Percentiles rank a stretch among this genome's conserved stretches.
Conservation (phyloP, 1,140 invertebrate genomes). For the Anoplophora glabripennis region DNA sequence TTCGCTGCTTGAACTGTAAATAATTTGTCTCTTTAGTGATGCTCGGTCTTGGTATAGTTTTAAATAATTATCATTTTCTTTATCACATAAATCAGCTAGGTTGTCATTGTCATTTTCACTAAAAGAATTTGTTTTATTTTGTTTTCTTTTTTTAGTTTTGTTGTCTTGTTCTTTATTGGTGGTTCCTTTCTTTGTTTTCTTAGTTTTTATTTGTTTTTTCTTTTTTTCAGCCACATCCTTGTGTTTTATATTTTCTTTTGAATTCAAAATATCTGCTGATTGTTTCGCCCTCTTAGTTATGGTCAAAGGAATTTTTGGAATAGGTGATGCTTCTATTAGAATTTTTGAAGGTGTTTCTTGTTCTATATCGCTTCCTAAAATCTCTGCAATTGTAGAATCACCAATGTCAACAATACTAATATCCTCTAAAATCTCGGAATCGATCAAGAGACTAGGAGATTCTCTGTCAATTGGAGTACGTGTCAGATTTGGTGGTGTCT, state of each 20-base stretch:
- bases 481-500: not conserved
- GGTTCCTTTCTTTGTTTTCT: not conserved
- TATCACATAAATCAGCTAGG: conserved; percentile 1
- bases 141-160: not conserved
- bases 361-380: not conserved
- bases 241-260: not conserved
- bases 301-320: conserved; percentile 4
- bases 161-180: conserved; percentile 1
- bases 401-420: conserved; percentile 2
- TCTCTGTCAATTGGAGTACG: not conserved
- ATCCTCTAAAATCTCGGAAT: not conserved
- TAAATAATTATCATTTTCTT: not conserved
- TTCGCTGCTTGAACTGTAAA: not conserved
- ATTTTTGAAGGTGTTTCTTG: not conserved
- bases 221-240: conserved; percentile 7
- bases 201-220: conserved; percentile 7
- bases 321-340: conserved; percentile 1
- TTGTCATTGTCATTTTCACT: not conserved
- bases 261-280: conserved; percentile 8
- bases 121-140: not conserved
- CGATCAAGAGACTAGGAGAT: not conserved
- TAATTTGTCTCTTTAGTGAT: too few relatives aligned
- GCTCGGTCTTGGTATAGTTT: not conserved
- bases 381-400: not conserved
- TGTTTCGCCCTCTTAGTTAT: conserved; percentile 3